Conservation (phyloP, 2,888 invertebrate species). For the Plagiodera versicolora region DNA sequence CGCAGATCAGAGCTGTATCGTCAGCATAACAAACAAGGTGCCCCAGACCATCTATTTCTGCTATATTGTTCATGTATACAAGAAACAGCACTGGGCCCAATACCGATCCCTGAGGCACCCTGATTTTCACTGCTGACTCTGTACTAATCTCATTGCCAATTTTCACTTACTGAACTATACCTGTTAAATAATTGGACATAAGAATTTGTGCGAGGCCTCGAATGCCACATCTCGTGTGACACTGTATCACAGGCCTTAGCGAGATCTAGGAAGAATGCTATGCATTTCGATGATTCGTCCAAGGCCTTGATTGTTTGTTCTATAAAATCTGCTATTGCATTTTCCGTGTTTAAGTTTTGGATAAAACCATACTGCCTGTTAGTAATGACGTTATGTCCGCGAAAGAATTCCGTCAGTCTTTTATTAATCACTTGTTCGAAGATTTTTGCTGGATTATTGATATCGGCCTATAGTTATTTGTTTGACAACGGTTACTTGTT, state of each 20-base stretch:
- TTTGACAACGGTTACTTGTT: not conserved
- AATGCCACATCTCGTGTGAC: not conserved
- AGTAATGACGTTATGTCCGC: constrained; percentile 8
- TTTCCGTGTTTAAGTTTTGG: constrained; percentile 14
- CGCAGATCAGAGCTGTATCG: no score
- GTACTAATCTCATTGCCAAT: not conserved
- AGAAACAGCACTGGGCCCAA: constrained; percentile 1
- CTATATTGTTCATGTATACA: no score
- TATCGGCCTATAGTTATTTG: not conserved
- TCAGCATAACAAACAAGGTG: no score
- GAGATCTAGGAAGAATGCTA: constrained; percentile 5
- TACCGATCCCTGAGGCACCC: not conserved
- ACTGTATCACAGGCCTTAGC: constrained; percentile 2
- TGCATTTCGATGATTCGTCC: constrained; percentile 1
- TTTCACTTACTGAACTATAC: not conserved
- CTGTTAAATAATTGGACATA: not conserved
- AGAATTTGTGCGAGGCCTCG: not conserved
- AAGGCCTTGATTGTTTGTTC: not conserved
- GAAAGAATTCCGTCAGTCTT: constrained; percentile 7
- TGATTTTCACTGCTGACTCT: not conserved
- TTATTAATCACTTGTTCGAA: not conserved
- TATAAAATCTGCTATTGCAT: constrained; percentile 2
- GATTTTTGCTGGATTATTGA: not conserved
- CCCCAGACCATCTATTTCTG: not conserved
- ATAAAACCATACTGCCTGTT: no score